These are phyloP conservation scores for Polypedilum pembai DNA, from an alignment of 1,140 invertebrate species.

Conservation along the genomic window DNA sequence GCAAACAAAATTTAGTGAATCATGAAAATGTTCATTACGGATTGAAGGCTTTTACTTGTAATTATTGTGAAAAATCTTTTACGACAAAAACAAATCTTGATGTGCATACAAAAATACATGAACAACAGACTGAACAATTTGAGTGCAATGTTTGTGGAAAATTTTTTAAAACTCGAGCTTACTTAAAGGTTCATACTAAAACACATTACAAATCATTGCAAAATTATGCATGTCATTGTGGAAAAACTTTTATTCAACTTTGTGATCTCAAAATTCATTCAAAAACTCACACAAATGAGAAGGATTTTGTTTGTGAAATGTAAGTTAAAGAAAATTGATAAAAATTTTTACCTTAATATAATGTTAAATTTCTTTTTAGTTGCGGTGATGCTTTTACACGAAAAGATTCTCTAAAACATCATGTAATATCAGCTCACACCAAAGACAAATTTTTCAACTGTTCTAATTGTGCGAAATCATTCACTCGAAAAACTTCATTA, in stretches of 20 bases:
- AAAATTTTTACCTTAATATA: too few species aligned
- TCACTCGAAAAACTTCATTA: neutral
- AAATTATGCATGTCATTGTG: constrained; percentile 1
- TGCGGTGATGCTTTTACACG: neutral
- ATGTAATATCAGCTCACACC: neutral
- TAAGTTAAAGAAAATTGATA: neutral
- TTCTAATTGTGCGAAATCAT: neutral
- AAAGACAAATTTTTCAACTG: neutral
- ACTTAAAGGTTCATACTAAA: neutral
- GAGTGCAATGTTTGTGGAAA: neutral
- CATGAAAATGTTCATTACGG: constrained; percentile 1
- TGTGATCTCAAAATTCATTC: constrained; percentile 16
- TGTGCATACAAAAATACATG: neutral
- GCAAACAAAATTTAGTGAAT: neutral
- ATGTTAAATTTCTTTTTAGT: neutral
- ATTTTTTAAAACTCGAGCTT: neutral
- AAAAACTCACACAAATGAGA: constrained; percentile 3
- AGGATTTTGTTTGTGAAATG: neutral
- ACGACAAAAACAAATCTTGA: constrained; percentile 1
- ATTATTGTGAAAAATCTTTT: neutral
- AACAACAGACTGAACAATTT: neutral
- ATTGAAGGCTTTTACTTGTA: neutral
- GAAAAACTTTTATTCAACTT: neutral
- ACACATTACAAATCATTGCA: neutral
- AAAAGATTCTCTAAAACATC: neutral